phyloP scores from a whole-genome alignment of 2,797 vertebrate genomes.

The Sciurus vulgaris region DNA sequence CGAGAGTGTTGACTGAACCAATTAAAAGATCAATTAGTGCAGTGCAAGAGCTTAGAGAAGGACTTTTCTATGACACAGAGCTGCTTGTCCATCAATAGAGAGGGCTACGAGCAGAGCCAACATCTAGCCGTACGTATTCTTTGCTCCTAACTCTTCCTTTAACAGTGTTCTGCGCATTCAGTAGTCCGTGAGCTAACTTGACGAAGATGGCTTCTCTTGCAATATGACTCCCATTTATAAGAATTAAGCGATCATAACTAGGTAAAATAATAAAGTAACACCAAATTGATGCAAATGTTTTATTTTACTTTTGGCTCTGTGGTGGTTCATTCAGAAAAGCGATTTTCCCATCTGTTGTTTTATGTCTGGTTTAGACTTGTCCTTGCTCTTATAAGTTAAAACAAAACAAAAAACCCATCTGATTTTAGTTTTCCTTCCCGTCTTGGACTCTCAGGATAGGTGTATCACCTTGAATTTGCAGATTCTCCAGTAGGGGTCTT shows the following conservation, averaged over 20 bases:
- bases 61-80: constrained; percentile 80
- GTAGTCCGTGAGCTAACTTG: rapidly evolving
- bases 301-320: not conserved
- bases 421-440: not conserved
- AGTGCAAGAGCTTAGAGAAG: constrained; percentile 81
- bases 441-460: not conserved
- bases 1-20: constrained; percentile 88
- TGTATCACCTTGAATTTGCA: not conserved
- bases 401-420: not conserved
- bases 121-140: not conserved
- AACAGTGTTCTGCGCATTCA: not conserved
- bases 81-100: constrained; percentile 48
- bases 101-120: not conserved
- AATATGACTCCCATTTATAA: not conserved
- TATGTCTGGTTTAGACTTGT: not conserved
- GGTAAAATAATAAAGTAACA: not conserved
- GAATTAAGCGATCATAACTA: not conserved
- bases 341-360: not conserved
- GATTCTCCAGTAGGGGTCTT: not conserved
- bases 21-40: constrained; percentile 91
- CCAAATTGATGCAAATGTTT: not conserved
- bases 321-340: not conserved
- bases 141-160: not conserved
- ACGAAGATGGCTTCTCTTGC: not conserved
- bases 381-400: not conserved